A percentile compares a stretch with the other conserved stretches of the same genome.
These are phyloP conservation scores for Latrodectus elegans DNA, from an alignment of 2,888 invertebrate species.

Conservation along the genomic window DNA sequence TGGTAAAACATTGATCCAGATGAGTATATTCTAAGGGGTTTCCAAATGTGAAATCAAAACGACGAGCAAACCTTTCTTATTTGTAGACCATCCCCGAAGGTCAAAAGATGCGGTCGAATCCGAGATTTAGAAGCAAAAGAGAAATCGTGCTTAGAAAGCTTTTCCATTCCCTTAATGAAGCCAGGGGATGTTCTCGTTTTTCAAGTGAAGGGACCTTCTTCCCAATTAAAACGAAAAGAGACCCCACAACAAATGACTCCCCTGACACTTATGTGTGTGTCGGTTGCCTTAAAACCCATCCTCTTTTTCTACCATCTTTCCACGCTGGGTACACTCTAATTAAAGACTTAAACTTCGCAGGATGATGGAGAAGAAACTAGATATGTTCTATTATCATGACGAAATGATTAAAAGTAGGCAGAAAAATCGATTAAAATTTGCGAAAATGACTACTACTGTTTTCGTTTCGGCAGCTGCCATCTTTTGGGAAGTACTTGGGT, in stretches of 20 bases:
- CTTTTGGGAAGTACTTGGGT: background rate
- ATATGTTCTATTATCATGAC: background rate
- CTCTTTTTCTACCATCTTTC: background rate
- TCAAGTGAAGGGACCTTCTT: constrained; percentile 17
- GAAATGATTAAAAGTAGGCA: constrained; percentile 31
- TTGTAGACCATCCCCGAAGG: background rate
- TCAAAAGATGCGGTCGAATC: background rate
- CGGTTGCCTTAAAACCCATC: constrained; percentile 30
- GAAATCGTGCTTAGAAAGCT: constrained; percentile 26
- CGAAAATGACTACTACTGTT: background rate
- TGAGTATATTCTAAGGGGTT: background rate
- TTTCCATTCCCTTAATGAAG: constrained; percentile 53
- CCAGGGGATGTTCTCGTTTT: constrained; percentile 28
- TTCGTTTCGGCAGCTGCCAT: background rate
- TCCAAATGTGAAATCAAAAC: background rate
- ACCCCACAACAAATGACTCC: constrained; percentile 43
- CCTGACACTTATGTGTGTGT: constrained; percentile 33
- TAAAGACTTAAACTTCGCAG: constrained; percentile 31
- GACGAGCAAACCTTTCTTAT: background rate
- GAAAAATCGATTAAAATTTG: constrained; percentile 9
- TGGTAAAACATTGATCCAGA: too few species aligned
- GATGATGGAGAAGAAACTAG: background rate
- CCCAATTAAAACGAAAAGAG: constrained; percentile 41
- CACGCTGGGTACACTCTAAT: constrained; percentile 26
- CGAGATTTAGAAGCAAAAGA: constrained; percentile 14